phyloP scores from a whole-genome alignment of 2,113 vertebrate genomes.

The Coracopsis vasa region DNA sequence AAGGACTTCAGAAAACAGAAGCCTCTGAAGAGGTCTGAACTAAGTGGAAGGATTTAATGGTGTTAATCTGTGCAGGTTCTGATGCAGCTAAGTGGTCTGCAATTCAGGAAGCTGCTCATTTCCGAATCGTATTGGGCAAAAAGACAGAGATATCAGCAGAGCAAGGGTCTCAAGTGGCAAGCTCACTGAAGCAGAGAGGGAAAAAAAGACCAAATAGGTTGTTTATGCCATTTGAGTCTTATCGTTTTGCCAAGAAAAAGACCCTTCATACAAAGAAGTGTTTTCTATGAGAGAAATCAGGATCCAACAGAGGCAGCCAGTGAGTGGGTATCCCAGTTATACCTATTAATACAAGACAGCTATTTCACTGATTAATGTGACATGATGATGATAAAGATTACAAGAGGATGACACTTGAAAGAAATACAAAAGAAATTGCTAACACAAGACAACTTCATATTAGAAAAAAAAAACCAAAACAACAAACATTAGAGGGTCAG shows the following conservation, averaged over 20 bases:
- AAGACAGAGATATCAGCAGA: not conserved
- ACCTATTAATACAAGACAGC: not conserved
- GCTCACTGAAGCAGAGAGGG: not conserved
- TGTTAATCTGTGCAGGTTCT: not conserved
- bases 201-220: not conserved
- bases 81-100: not conserved
- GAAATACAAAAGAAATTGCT: not conserved
- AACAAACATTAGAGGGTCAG: not conserved
- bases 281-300: not conserved
- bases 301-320: not conserved
- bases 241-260: not conserved
- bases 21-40: not conserved
- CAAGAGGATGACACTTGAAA: not conserved
- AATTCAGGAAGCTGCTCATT: slow-evolving; percentile 32
- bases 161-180: not conserved
- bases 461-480: not conserved
- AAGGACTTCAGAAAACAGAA: not conserved
- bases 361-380: not conserved
- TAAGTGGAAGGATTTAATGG: slow-evolving; percentile 31
- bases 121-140: not conserved
- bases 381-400: not conserved
- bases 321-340: not conserved
- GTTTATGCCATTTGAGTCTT: slow-evolving; percentile 3
- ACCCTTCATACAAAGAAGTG: not conserved
- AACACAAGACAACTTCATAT: not conserved